Conservation (phyloP, 2,797 vertebrate species). For the Phalanger gymnotis region DNA sequence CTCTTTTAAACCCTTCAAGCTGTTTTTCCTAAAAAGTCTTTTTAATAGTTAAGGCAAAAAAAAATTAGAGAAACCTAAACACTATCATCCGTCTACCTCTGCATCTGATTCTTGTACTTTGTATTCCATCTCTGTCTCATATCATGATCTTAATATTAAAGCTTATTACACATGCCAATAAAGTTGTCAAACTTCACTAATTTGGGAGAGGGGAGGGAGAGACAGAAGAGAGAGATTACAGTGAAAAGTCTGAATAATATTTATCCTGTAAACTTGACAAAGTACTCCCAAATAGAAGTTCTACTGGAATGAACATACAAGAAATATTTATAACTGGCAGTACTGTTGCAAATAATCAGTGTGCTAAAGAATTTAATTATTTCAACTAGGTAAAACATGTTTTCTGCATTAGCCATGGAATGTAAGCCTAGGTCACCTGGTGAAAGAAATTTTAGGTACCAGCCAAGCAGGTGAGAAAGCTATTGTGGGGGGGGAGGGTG, state of each 20-base stretch:
- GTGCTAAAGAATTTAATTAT: not conserved
- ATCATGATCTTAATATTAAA: not conserved
- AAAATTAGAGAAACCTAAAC: not conserved
- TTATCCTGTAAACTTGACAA: not conserved
- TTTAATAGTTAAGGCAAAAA: not conserved
- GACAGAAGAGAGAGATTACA: not conserved
- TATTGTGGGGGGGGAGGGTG: not conserved
- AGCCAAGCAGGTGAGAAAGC: not conserved
- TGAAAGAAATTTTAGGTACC: not conserved
- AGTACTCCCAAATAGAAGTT: not conserved
- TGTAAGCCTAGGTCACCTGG: not conserved
- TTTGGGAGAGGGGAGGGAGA: not conserved
- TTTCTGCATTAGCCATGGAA: not conserved
- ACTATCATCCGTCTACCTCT: not conserved
- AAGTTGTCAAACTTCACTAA: not conserved
- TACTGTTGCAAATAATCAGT: not conserved
- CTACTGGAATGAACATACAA: not conserved
- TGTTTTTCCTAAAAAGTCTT: not conserved
- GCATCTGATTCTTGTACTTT: not conserved
- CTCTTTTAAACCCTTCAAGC: conserved; percentile 1
- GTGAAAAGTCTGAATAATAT: not conserved
- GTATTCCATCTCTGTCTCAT: not conserved
- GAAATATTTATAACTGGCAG: not conserved
- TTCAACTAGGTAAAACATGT: not conserved
- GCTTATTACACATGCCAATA: not conserved